phyloP scores from a whole-genome alignment of 2,797 vertebrate species.

The Rhinoraja longicauda region DNA sequence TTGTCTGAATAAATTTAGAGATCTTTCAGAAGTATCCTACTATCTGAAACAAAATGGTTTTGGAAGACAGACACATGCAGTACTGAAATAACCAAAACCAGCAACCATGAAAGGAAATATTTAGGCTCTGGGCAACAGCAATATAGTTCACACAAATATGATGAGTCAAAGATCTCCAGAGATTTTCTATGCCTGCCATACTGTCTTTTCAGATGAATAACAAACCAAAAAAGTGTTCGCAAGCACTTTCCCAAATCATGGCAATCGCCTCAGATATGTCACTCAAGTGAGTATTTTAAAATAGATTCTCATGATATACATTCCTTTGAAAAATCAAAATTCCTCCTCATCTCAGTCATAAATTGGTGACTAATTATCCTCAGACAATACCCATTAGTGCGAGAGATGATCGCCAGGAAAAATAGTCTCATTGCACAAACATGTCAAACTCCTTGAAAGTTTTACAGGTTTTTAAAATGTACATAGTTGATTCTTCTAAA shows the following conservation, averaged over 20 bases:
- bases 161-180: slow-evolving; percentile 47
- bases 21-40: neutral
- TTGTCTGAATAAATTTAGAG: neutral
- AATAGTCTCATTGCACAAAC: no score
- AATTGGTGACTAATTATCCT: neutral
- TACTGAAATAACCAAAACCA: neutral
- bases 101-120: neutral
- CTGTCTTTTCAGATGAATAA: slow-evolving; percentile 44
- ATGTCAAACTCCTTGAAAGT: no score
- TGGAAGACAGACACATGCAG: neutral
- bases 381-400: neutral
- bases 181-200: slow-evolving; percentile 44
- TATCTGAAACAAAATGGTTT: neutral
- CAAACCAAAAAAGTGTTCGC: slow-evolving; percentile 42
- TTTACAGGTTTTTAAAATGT: no score
- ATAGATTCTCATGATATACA: slow-evolving; percentile 30
- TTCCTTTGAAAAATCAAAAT: no score
- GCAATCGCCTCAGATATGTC: slow-evolving; percentile 39
- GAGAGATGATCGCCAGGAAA: no score
- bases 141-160: slow-evolving; percentile 38
- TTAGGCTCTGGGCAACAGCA: neutral
- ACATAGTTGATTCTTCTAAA: no score
- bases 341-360: neutral
- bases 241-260: slow-evolving; percentile 42
- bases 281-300: slow-evolving; percentile 44